Conservation (phyloP, 1,140 invertebrate species). For the Brachionus rotundiformis region DNA sequence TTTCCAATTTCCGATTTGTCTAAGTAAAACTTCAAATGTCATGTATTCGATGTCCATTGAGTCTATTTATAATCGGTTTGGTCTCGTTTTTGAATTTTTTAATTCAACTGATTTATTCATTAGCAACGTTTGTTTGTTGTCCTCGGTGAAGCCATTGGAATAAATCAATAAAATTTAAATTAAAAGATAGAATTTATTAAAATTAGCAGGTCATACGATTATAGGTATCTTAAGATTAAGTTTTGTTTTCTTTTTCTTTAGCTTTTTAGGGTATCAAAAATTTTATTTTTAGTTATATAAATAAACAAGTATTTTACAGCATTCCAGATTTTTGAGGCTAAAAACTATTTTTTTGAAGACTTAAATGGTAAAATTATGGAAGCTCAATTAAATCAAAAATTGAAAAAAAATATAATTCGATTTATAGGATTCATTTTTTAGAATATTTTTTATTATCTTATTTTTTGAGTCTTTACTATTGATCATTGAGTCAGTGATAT, state of each 20-base stretch:
- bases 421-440: neutral
- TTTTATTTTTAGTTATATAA: slow-evolving; percentile 32
- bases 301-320: slow-evolving; percentile 31
- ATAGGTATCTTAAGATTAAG: slow-evolving; percentile 30
- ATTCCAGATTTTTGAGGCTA: neutral
- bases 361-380: neutral
- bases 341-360: slow-evolving; percentile 33
- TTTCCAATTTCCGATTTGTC: slow-evolving; percentile 12
- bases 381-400: neutral
- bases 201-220: slow-evolving; percentile 15
- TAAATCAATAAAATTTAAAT: slow-evolving; percentile 45
- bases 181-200: slow-evolving; percentile 35
- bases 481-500: no score
- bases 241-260: neutral
- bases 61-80: neutral
- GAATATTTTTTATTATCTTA: neutral
- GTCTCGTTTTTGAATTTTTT: neutral
- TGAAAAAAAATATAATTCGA: neutral
- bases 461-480: neutral
- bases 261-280: slow-evolving; percentile 4
- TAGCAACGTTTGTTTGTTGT: slow-evolving; percentile 15
- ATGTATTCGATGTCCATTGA: neutral
- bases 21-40: neutral
- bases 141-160: neutral
- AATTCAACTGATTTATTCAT: neutral